Evolutionary conservation across 2,888 invertebrate genomes (phyloP), one percentile per base, ranked within the genome.

Genomic region (Matsumyia berberina): DNA sequence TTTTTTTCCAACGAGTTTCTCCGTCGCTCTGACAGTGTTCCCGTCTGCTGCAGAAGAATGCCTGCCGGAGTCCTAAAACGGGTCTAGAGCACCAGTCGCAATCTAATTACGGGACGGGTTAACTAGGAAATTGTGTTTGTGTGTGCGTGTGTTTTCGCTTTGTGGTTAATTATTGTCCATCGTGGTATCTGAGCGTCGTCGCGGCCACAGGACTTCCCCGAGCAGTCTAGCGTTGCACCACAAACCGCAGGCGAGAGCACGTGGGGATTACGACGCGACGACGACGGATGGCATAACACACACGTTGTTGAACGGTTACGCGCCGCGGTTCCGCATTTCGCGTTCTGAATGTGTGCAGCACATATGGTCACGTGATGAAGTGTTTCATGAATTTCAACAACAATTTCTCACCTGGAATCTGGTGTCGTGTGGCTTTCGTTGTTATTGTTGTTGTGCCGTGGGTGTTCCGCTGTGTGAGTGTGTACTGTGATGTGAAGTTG

Each of bases 351-450:
- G 83, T 73, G 69, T 73, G 80, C 72, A 85, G 66, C 70, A 66
- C 80, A 85, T 31, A 85, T 85, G 79, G 69, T 79, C 85, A 80
- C 87, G 88, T 88, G 87, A 90, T 91, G 89, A 89, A 89, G 89
- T 87, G 88, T 77, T 90, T 90, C 79, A 90, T 88, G 87, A 89
- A 89, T 87, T 91, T 89, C 86, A 88, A 89, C 86, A 89, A 89
- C 76, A 91, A 90, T 86, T 90, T 90, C 87, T 90, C 91, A 58
- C 91, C 90, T 77, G 90, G 90, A 60, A 60, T 62, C 66, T 62
- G 80, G 85, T 85, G 79, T 69, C 69, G 67, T 80, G 60, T 72
- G 60, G 51, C 69, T 76, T 46, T 76, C 31, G 29, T 72, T 58
- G 49, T 72, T 67, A 51, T 74, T 76, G 55, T 76, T 42, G 29